These are phyloP conservation scores for Mythimna pallens DNA, from an alignment of 2,888 invertebrate species.

Conservation along the genomic window DNA sequence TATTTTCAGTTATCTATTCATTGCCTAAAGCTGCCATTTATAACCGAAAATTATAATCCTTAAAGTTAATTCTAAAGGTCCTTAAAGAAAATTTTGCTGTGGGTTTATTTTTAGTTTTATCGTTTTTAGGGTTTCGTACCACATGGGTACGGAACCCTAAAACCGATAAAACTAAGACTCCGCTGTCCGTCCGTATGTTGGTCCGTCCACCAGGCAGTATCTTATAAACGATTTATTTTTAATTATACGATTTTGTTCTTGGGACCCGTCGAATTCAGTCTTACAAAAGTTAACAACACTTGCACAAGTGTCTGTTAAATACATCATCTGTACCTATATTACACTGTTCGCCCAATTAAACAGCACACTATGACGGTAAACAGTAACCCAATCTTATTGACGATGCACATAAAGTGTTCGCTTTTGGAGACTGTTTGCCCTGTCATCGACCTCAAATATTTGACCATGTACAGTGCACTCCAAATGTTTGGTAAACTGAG, in stretches of 20 bases:
- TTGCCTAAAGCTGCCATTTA: constrained; percentile 8
- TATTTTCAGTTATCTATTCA: constrained; percentile 3
- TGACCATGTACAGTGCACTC: constrained; percentile 26
- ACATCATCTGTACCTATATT: background rate
- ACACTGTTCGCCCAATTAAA: constrained; percentile 18
- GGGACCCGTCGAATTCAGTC: no score
- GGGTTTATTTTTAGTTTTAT: background rate
- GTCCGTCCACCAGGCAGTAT: no score
- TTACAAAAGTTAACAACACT: background rate
- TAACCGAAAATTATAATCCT: background rate
- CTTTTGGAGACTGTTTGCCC: constrained; percentile 24
- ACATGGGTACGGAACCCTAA: no score
- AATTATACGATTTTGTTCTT: no score
- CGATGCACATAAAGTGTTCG: background rate
- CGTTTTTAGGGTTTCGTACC: background rate
- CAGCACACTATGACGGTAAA: constrained; percentile 11
- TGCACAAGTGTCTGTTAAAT: background rate
- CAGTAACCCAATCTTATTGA: constrained; percentile 23
- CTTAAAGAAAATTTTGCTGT: background rate
- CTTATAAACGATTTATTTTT: no score
- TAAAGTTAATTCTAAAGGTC: background rate
- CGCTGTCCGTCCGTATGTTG: no score
- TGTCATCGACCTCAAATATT: constrained; percentile 40
- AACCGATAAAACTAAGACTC: no score
- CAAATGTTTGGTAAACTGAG: constrained; percentile 38